These are phyloP conservation scores for Ameiurus melas DNA, from an alignment of 2,113 vertebrate species.

Conservation along the genomic window DNA sequence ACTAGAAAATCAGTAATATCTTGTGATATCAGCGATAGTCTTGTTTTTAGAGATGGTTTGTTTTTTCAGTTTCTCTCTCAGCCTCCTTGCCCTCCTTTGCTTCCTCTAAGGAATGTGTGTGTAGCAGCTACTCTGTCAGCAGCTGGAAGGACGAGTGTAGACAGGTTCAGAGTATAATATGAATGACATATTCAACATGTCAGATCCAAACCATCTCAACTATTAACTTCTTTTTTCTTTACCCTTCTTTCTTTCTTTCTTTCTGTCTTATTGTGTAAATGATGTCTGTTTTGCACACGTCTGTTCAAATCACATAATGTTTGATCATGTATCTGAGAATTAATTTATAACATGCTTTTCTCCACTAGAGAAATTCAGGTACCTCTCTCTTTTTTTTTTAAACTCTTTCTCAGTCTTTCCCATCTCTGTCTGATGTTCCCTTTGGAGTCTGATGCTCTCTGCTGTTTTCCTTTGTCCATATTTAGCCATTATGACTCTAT, in stretches of 20 bases:
- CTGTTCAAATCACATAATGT: background rate
- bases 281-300: background rate
- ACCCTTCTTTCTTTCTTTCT: background rate
- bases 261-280: background rate
- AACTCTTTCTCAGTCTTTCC: background rate
- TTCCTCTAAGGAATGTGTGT: slow-evolving; percentile 75
- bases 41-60: slow-evolving; percentile 20
- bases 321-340: background rate
- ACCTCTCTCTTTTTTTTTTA: background rate
- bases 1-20: slow-evolving; percentile 26
- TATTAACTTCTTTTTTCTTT: slow-evolving; percentile 13
- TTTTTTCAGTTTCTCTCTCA: slow-evolving; percentile 23
- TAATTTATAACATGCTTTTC: background rate
- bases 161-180: slow-evolving; percentile 72
- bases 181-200: slow-evolving; percentile 58
- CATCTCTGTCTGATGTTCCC: slow-evolving; percentile 35
- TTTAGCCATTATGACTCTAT: slow-evolving; percentile 64
- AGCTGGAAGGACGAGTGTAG: slow-evolving; percentile 72
- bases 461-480: slow-evolving; percentile 63
- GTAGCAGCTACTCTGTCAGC: slow-evolving; percentile 78
- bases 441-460: slow-evolving; percentile 62
- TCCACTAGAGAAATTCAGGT: background rate
- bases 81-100: slow-evolving; percentile 32
- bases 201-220: slow-evolving; percentile 68
- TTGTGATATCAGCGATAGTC: slow-evolving; percentile 43